A percentile compares a stretch with the other conserved stretches of the same genome.
These are phyloP conservation scores for Tetragnatha versicolor DNA, from an alignment of 1,140 invertebrate genomes.

Conservation along the genomic window DNA sequence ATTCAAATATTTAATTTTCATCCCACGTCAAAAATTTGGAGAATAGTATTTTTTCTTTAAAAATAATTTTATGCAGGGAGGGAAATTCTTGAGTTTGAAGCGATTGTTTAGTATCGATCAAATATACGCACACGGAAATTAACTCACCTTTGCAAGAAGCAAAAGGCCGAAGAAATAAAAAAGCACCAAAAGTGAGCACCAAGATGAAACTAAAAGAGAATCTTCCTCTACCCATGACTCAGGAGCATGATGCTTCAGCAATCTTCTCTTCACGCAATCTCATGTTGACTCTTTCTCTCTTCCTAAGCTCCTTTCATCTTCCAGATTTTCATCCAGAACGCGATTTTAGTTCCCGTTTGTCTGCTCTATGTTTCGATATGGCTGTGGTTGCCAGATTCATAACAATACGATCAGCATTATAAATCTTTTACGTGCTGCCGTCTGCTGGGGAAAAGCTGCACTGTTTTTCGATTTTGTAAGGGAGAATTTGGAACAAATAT, in stretches of 20 bases:
- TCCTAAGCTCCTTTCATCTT: slow-evolving; percentile 16
- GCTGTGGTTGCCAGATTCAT: neutral
- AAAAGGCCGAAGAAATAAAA: neutral
- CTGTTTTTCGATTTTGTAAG: neutral
- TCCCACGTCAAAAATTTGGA: too few relatives aligned
- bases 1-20: too few relatives aligned
- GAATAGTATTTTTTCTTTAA: too few relatives aligned
- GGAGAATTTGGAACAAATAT: neutral
- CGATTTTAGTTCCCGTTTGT: neutral
- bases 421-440: slow-evolving; percentile 31
- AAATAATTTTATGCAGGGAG: too few relatives aligned
- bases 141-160: slow-evolving; percentile 24
- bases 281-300: slow-evolving; percentile 31
- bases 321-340: neutral
- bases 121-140: neutral
- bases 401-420: neutral
- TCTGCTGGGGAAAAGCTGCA: neutral
- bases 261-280: slow-evolving; percentile 31
- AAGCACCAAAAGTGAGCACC: slow-evolving; percentile 40
- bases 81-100: too few relatives aligned
- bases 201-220: slow-evolving; percentile 35
- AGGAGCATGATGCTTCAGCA: slow-evolving; percentile 42
- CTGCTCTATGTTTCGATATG: too few relatives aligned
- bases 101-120: slow-evolving; percentile 25
- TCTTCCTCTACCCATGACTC: slow-evolving; percentile 37